Evolutionary conservation across 2,888 invertebrate genomes (phyloP), one percentile per base, ranked within the genome.

Genomic region (Melanotus villosus): DNA sequence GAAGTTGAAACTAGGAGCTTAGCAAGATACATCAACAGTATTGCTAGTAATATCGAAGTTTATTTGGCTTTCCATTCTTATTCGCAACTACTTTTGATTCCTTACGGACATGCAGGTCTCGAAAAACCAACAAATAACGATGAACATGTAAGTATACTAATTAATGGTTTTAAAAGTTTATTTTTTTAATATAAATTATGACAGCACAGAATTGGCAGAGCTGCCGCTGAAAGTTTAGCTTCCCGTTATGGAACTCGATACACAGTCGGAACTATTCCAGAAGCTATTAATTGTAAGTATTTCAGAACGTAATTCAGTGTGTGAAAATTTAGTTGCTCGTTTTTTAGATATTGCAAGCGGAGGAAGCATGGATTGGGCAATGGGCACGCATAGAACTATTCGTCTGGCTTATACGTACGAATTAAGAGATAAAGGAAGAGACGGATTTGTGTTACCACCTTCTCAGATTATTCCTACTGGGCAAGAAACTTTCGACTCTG

Each of bases 21-120:
- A 0, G 86, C 90, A 0, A 74, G 86, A 0, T 91, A 86, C 77
- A 84, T 91, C n/a, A 76, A 71, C 0, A 80, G 85, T 0, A 78
- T 91, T 62, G 82, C 85, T 10, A 82, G 85, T n/a, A 82, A 86
- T 47, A 84, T 91, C 14, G 87, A 88, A 34, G 80, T 90, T 32
- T 93, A 92, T 77, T 79, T 93, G 0, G 88, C 90, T 0, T 89
- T 93, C 79, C 93, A 93, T 80, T 90, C 92, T 0, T 92, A 88
- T 75, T 89, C 91, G 0, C 92, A 93, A 76, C 84, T 89, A 10
- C 80, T 92, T 6, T 80, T 92, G 54, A 81, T 90, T 64, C 91
- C 92, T 0, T 92, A 90, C 79, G 92, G 92, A 0, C 89, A 90
- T 73, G 88, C 89, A 0, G 67, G 58, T 6, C 81, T 80, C 0